Evolutionary conservation across 2,797 vertebrate species (phyloP).

Genomic region (Nannoperca obscura): DNA sequence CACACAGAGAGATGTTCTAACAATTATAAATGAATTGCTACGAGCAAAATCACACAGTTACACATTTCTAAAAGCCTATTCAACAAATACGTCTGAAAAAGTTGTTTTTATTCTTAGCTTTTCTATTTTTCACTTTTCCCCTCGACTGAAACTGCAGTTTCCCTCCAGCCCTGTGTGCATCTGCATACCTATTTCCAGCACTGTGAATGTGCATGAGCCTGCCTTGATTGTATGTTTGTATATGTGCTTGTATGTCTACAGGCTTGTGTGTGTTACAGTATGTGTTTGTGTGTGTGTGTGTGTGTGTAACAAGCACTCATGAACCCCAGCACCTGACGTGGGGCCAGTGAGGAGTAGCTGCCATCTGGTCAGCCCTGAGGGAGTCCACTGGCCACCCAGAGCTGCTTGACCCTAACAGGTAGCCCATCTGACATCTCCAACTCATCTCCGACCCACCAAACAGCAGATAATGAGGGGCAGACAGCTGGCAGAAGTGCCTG

Average conservation of each 20-base stretch:
- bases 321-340: slow-evolving; percentile 46
- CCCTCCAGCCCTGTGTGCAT: slow-evolving; percentile 19
- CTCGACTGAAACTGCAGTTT: slow-evolving; percentile 12
- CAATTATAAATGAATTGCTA: not conserved
- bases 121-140: slow-evolving; percentile 1
- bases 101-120: not conserved
- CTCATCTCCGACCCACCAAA: slow-evolving; percentile 71
- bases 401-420: slow-evolving; percentile 72
- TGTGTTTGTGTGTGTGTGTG: too few species aligned
- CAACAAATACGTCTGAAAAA: not conserved
- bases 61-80: slow-evolving; percentile 16
- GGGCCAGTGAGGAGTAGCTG: slow-evolving; percentile 54
- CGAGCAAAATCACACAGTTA: not conserved
- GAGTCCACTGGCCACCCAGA: slow-evolving; percentile 65
- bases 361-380: slow-evolving; percentile 78
- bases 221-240: slow-evolving; percentile 11
- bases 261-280: slow-evolving; percentile 29
- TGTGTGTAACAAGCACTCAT: slow-evolving; percentile 41
- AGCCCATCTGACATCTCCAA: slow-evolving; percentile 70
- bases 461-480: slow-evolving; percentile 70
- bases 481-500: slow-evolving; percentile 66
- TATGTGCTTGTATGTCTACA: slow-evolving; percentile 40
- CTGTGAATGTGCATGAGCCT: slow-evolving; percentile 13
- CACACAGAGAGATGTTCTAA: not conserved
- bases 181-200: slow-evolving; percentile 29